Evolutionary conservation across 2,113 vertebrate species (phyloP).

Genomic region (Petrocephalus zakoni): DNA sequence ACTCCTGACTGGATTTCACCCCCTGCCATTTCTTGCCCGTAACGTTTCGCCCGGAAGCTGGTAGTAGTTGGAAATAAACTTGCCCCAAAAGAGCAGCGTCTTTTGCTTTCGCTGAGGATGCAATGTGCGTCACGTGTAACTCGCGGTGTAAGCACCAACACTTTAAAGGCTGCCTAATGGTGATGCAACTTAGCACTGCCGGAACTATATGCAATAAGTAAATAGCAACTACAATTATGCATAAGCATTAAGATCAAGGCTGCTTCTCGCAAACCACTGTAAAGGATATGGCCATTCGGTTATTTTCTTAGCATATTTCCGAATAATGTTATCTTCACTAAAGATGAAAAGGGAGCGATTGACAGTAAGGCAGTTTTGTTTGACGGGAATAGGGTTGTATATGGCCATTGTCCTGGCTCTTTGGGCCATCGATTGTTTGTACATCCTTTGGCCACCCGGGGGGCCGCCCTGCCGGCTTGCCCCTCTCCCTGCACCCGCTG

Average conservation of each 20-base stretch:
- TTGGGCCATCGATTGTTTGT: constrained; percentile 94
- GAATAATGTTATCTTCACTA: constrained; percentile 94
- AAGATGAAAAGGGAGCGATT: constrained; percentile 97
- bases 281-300: constrained; percentile 94
- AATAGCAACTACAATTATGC: background rate
- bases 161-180: background rate
- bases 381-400: constrained; percentile 96
- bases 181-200: background rate
- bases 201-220: background rate
- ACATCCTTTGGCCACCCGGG: constrained; percentile 72
- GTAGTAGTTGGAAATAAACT: background rate
- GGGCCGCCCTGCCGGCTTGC: constrained; percentile 74
- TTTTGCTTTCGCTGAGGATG: background rate
- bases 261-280: background rate
- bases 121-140: constrained; percentile 4
- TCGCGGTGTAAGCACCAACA: background rate
- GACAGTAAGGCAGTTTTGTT: constrained; percentile 91
- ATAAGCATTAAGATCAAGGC: background rate
- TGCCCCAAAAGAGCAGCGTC: background rate
- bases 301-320: constrained; percentile 88
- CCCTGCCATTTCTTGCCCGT: background rate
- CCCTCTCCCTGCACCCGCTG: constrained; percentile 65
- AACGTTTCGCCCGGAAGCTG: background rate
- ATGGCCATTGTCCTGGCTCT: constrained; percentile 94
- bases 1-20: background rate